Evolutionary conservation across 2,888 invertebrate genomes (phyloP).

Genomic region (Eurytoma adleriae): DNA sequence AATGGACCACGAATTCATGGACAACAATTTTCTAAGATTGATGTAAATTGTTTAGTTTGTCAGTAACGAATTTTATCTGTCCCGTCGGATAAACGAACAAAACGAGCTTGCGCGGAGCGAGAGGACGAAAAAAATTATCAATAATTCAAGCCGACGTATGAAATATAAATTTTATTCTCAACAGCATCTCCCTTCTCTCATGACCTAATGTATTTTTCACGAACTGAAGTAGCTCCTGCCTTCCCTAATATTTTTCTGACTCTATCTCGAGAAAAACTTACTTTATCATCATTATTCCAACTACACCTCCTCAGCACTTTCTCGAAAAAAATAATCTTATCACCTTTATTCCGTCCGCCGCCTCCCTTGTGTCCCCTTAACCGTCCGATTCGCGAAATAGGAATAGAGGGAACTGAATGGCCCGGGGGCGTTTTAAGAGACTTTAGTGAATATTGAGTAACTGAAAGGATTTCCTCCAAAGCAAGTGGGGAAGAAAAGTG

Average conservation of each 20-base stretch:
- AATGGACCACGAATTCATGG: too few species aligned
- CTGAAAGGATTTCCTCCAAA: slow-evolving; percentile 31
- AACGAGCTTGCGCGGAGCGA: too few species aligned
- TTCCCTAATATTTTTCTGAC: background rate
- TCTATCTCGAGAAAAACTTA: slow-evolving; percentile 2
- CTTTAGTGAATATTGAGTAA: slow-evolving; percentile 58
- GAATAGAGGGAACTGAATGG: background rate
- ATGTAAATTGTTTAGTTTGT: too few species aligned
- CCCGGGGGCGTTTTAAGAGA: slow-evolving; percentile 55
- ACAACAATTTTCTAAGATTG: too few species aligned
- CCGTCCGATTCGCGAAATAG: slow-evolving; percentile 25
- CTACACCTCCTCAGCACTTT: background rate
- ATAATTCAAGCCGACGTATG: background rate
- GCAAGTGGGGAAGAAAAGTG: background rate
- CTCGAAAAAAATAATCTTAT: too few species aligned
- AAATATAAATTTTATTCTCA: background rate
- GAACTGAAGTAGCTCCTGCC: background rate
- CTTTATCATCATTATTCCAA: slow-evolving; percentile 32
- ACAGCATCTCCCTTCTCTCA: background rate
- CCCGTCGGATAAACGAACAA: too few species aligned
- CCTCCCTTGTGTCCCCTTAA: slow-evolving; percentile 26
- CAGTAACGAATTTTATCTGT: too few species aligned
- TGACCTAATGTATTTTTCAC: background rate
- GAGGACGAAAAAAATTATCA: background rate
- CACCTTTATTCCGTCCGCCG: background rate